Evolutionary conservation across 2,113 vertebrate species (phyloP).

Genomic region (Poecile atricapillus): DNA sequence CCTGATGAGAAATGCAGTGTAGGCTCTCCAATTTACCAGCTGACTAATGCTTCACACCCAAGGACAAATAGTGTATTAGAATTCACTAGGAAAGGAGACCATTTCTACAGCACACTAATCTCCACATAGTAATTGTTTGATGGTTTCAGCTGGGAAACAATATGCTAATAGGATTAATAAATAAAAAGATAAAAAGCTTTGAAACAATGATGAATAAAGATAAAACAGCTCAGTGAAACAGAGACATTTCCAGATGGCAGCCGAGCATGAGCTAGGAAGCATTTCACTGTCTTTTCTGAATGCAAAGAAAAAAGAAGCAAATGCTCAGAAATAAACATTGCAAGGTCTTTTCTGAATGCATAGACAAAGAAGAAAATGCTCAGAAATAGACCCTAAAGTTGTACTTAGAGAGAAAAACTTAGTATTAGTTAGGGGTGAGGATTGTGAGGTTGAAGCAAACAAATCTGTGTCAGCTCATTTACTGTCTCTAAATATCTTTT

Average conservation of each 20-base stretch:
- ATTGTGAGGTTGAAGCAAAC: background rate
- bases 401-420: background rate
- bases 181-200: background rate
- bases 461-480: background rate
- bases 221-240: background rate
- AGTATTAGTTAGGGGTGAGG: background rate
- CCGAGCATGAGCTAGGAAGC: background rate
- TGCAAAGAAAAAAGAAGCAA: background rate
- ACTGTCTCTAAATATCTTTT: background rate
- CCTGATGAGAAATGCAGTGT: background rate
- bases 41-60: background rate
- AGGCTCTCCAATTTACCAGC: background rate
- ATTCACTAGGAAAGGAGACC: background rate
- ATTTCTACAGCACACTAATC: background rate
- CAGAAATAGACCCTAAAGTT: background rate
- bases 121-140: background rate
- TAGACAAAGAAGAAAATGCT: no score
- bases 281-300: background rate
- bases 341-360: no score
- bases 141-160: conserved; percentile 20
- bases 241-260: background rate
- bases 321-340: no score
- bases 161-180: conserved; percentile 24
- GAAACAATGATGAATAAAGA: background rate
- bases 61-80: background rate